Percentiles rank a stretch among this genome's conserved stretches.
phyloP scores from a whole-genome alignment of 2,797 vertebrate species.

The Hylomyscus alleni region DNA sequence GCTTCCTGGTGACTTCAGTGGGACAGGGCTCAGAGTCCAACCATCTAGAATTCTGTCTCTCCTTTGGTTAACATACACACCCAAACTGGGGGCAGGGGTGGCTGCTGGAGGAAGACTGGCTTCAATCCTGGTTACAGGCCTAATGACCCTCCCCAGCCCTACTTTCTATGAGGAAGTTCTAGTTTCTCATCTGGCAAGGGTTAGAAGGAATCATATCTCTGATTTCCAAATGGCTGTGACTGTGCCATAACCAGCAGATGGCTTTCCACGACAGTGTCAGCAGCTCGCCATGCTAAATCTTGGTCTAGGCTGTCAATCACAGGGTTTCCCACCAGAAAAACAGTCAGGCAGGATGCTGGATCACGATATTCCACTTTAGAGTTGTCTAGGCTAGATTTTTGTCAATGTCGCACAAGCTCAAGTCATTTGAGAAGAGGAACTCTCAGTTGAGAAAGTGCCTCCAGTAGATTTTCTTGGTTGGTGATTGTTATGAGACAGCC shows the following conservation, averaged over 20 bases:
- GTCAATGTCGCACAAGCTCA: background rate
- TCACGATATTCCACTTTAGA: rapidly evolving
- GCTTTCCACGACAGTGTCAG: background rate
- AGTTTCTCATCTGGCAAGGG: background rate
- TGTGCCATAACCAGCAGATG: no score
- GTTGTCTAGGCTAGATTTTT: background rate
- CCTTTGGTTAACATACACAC: background rate
- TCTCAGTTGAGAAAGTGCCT: background rate
- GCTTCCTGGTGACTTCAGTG: rapidly evolving
- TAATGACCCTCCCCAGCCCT: background rate
- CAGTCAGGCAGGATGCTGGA: background rate
- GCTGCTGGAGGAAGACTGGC: no score
- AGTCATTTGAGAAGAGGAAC: background rate
- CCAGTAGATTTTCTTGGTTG: background rate
- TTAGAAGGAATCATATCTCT: background rate
- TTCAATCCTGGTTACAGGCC: background rate
- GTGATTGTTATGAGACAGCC: background rate
- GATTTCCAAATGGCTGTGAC: background rate
- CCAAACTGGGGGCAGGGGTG: no score
- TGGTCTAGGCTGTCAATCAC: background rate
- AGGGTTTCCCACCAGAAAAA: background rate
- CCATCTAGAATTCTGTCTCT: background rate
- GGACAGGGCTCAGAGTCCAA: background rate
- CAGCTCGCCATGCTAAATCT: background rate
- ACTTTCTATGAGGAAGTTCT: background rate